Evolutionary conservation across 2,113 vertebrate species (phyloP).

Genomic region (Bujurquina vittata): DNA sequence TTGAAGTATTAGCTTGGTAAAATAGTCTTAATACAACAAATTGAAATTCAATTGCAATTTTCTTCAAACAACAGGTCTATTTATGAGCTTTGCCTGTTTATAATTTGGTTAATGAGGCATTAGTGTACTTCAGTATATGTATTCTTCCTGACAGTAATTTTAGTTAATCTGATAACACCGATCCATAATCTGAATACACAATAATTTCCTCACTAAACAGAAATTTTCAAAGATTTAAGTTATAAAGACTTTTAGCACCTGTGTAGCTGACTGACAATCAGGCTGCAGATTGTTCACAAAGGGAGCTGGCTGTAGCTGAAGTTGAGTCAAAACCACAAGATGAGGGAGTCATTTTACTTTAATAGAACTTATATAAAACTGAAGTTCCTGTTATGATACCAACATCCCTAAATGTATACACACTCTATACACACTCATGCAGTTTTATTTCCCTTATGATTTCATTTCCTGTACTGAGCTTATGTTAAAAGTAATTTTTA

Average conservation of each 20-base stretch:
- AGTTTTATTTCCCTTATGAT: slow-evolving; percentile 3
- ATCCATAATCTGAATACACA: background rate
- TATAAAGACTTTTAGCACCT: background rate
- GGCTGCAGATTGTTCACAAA: background rate
- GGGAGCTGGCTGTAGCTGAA: background rate
- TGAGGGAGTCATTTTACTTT: background rate
- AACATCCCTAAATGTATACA: background rate
- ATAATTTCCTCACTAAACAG: too few relatives aligned
- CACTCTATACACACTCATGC: background rate
- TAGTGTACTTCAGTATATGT: background rate
- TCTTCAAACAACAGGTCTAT: too few relatives aligned
- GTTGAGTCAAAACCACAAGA: background rate
- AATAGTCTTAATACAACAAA: background rate
- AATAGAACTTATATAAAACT: background rate
- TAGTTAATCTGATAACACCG: background rate
- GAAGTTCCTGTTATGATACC: background rate
- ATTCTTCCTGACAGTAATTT: background rate
- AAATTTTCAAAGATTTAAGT: too few relatives aligned
- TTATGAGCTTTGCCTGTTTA: too few relatives aligned
- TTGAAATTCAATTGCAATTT: background rate
- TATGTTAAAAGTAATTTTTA: too few relatives aligned
- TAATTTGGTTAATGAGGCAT: background rate
- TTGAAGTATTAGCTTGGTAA: background rate
- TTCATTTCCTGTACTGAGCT: background rate
- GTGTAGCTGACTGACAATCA: background rate